Percentiles rank a stretch among this genome's conserved stretches.
These are phyloP conservation scores for Chymomyza costata DNA, from an alignment of 1,140 invertebrate genomes.

Conservation along the genomic window DNA sequence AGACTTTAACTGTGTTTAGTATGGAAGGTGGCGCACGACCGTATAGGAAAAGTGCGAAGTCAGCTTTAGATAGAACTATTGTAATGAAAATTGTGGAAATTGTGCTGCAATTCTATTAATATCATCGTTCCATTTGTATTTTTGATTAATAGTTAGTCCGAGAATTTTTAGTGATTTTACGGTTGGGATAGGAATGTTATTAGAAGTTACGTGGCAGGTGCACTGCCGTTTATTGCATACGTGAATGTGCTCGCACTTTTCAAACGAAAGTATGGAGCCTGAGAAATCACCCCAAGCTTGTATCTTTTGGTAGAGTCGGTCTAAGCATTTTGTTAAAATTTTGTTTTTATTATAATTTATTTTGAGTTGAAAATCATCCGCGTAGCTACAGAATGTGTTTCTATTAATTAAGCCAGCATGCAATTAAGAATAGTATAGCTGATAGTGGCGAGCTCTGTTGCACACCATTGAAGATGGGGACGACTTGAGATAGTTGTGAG, in stretches of 20 bases:
- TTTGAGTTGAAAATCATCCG: slow-evolving; percentile 20
- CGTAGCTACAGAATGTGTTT: slow-evolving; percentile 12
- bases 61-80: background rate
- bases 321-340: background rate
- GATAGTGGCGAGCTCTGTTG: slow-evolving; percentile 17
- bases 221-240: slow-evolving; percentile 14
- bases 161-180: slow-evolving; percentile 12
- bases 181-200: slow-evolving; percentile 1
- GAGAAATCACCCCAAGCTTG: slow-evolving; percentile 12
- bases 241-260: slow-evolving; percentile 13
- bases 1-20: too few relatives aligned
- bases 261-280: slow-evolving; percentile 7
- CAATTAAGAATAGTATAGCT: slow-evolving; percentile 11
- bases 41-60: too few relatives aligned
- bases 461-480: slow-evolving; percentile 6
- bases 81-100: slow-evolving; percentile 5
- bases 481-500: background rate
- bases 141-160: slow-evolving; percentile 21
- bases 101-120: slow-evolving; percentile 5
- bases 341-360: slow-evolving; percentile 4
- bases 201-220: background rate
- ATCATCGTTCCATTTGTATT: slow-evolving; percentile 18
- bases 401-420: slow-evolving; percentile 2
- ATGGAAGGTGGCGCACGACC: too few relatives aligned
- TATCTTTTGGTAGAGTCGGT: slow-evolving; percentile 2